Base-by-base conservation (phyloP, 2,797 vertebrate species). In the Catostomus latipinnis region DNA sequence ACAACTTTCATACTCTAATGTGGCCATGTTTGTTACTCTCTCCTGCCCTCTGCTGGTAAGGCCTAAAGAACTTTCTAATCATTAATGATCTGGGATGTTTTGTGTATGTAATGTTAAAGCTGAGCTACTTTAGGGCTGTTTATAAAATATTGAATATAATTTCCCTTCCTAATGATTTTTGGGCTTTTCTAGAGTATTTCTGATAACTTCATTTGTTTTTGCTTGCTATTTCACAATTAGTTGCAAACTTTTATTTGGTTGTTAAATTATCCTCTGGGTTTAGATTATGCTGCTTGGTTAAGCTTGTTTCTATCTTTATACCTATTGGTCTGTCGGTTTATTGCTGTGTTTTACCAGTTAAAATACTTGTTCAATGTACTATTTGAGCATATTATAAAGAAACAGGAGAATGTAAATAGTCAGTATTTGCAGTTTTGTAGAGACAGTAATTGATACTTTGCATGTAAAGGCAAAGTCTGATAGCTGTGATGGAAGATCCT, bases 311-410 rank as follows among this genome's bases (percentile, higher is more conserved):
- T 62, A 1, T 11, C 62, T 65, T 0, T 7, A 6, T 48, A 6
- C 11, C 4, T 48, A 0, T 61, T 16, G 1, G 8, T 18, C 2
- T 65, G 11, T 43, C 12, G 8, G 11, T 63, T 22, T 46, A 5
- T 63, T 43, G 0, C 0, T 68, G 8, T n/a, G 0, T 13, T 14
- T 13, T 0, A n/a, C 2, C 9, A 0, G n/a, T 18, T 10, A 8
- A 12, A 34, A 34, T 34, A 34, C 34, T 16, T 46, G 34, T 46
- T 58, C 10, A 16, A 12, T 56, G 11, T 58, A 8, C 0, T 0
- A 4, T 71, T 48, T 58, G 13, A 13, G 45, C 46, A 49, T 49
- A 18, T 46, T 16, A 22, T 22, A 7, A 60, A n/a, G 11, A 13
- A 61, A 60, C 12, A n/a, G 7, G 48, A 6, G 8, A 53, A 53